These are phyloP conservation scores for Oryzias curvinotus DNA, from an alignment of 2,113 vertebrate species.

Conservation along the genomic window DNA sequence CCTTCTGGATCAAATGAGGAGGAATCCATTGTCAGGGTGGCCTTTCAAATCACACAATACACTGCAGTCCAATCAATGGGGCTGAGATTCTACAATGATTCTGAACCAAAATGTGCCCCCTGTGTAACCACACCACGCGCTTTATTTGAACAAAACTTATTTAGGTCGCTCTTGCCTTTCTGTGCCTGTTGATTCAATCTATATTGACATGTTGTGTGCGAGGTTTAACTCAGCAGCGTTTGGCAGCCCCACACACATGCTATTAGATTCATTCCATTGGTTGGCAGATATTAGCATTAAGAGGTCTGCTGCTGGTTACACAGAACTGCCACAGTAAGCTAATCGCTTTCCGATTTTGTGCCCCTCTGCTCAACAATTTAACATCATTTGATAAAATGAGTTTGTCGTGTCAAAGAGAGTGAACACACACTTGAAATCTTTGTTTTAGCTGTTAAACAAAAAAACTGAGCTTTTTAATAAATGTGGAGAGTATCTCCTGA, in stretches of 20 bases:
- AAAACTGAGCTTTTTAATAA: too few species aligned
- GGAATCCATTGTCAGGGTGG: slow-evolving; percentile 24
- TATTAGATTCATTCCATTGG: slow-evolving; percentile 21
- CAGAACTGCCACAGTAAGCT: slow-evolving; percentile 50
- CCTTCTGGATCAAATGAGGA: slow-evolving; percentile 55
- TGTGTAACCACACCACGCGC: slow-evolving; percentile 5
- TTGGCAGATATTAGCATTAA: slow-evolving; percentile 42
- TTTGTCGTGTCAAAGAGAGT: slow-evolving; percentile 9
- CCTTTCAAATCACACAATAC: slow-evolving; percentile 3
- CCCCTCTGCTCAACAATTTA: slow-evolving; percentile 34
- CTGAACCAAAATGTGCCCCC: slow-evolving; percentile 9
- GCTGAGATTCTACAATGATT: slow-evolving; percentile 1
- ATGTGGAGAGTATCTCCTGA: too few species aligned
- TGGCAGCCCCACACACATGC: slow-evolving; percentile 4
- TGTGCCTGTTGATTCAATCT: slow-evolving; percentile 1
- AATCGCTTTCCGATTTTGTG: slow-evolving; percentile 49
- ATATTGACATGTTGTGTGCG: slow-evolving; percentile 22
- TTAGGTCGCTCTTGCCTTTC: slow-evolving; percentile 4
- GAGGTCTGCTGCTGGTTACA: slow-evolving; percentile 18
- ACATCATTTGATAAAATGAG: slow-evolving; percentile 58
- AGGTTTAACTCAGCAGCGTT: slow-evolving; percentile 9
- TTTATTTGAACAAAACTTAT: slow-evolving; percentile 15
- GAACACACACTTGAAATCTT: too few species aligned
- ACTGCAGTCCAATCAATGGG: not conserved
- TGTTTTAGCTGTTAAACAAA: too few species aligned